A percentile compares a stretch with the other conserved stretches of the same genome.
Evolutionary conservation across 2,113 vertebrate species (phyloP).

Genomic region (Euleptes europaea): DNA sequence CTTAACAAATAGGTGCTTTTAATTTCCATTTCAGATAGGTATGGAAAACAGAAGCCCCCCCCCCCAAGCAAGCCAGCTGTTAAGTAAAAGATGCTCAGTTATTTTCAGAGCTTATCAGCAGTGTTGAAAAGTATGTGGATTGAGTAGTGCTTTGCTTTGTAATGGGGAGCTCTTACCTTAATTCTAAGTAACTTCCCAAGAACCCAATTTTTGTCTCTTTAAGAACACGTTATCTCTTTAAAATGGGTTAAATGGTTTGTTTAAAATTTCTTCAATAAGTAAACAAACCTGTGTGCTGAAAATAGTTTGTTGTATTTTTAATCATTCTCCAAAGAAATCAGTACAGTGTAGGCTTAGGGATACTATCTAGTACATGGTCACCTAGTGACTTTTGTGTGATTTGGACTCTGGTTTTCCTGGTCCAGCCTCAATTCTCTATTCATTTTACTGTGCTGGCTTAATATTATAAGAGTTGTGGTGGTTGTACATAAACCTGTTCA

Average conservation of each 20-base stretch:
- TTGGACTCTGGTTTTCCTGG: neutral
- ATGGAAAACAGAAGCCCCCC: neutral
- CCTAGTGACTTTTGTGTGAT: neutral
- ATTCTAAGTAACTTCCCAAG: neutral
- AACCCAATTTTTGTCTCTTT: neutral
- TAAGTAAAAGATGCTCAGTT: neutral
- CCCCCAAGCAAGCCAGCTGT: neutral
- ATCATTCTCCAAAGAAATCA: neutral
- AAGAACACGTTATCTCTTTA: neutral
- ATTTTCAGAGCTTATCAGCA: neutral
- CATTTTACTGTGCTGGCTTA: neutral
- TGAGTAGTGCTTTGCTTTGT: neutral
- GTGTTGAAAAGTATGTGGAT: neutral
- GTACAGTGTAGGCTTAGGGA: neutral
- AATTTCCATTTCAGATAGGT: neutral
- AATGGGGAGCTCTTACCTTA: neutral
- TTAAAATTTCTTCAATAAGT: too few species aligned
- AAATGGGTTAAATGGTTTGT: too few species aligned
- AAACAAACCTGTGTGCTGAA: too few species aligned
- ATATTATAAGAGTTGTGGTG: neutral
- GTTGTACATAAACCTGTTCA: neutral
- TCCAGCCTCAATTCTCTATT: neutral
- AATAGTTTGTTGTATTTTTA: too few species aligned
- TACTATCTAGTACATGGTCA: neutral
- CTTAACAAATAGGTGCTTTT: slow-evolving; percentile 1